Evolutionary conservation across 1,140 invertebrate species (phyloP).

Genomic region (Halesus radiatus): DNA sequence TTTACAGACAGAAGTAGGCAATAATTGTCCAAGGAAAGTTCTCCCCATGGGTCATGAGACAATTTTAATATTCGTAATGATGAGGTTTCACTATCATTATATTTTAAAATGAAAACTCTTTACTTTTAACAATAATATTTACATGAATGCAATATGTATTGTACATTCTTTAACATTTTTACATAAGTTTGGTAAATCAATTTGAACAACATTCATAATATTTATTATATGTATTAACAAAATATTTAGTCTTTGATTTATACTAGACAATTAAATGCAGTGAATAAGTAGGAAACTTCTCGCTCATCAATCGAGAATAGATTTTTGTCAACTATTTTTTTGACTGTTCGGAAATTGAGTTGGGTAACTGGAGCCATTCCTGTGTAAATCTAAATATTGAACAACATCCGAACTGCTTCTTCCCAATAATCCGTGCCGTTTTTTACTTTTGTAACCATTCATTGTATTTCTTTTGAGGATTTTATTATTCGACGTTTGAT

Average conservation of each 20-base stretch:
- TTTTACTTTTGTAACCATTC: conserved; percentile 40
- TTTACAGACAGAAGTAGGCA: no score
- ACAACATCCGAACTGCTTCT: conserved; percentile 47
- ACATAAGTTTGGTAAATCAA: no score
- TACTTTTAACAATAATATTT: background rate
- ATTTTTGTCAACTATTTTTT: conserved; percentile 22
- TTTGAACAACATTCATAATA: no score
- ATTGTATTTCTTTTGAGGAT: conserved; percentile 35
- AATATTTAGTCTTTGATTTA: background rate
- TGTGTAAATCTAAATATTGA: conserved; percentile 54
- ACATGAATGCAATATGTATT: no score
- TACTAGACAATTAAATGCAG: background rate
- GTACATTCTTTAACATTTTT: no score
- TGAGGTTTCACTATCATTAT: no score
- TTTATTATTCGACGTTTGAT: conserved; percentile 45
- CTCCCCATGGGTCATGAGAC: no score
- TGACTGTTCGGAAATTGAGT: conserved; percentile 3
- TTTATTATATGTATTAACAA: no score
- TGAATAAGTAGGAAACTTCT: background rate
- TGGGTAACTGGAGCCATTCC: conserved; percentile 19
- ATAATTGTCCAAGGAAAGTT: no score
- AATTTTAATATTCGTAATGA: no score
- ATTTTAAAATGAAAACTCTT: background rate
- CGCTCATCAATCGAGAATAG: background rate
- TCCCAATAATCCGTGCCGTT: conserved; percentile 27